phyloP scores from a whole-genome alignment of 2,113 vertebrate genomes.

The Perca flavescens region DNA sequence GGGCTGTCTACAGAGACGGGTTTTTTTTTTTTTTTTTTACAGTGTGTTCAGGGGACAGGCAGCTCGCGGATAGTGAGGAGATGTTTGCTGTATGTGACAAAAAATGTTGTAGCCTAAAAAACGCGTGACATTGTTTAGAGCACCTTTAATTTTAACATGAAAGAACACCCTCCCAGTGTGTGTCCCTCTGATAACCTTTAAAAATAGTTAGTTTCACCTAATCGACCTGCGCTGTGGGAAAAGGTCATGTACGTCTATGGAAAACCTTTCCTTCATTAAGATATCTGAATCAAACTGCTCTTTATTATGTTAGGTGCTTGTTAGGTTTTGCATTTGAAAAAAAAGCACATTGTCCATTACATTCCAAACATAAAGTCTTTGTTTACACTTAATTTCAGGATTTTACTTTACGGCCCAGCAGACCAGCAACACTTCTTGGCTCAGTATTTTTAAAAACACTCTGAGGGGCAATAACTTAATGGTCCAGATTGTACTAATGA shows the following conservation, averaged over 20 bases:
- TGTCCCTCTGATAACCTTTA: not conserved
- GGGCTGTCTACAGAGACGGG: too few relatives aligned
- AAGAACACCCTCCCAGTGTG: not conserved
- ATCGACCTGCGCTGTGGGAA: too few relatives aligned
- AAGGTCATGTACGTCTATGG: too few relatives aligned
- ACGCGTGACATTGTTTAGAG: too few relatives aligned
- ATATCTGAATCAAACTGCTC: not conserved
- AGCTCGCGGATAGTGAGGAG: too few relatives aligned
- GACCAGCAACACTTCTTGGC: conserved; percentile 52
- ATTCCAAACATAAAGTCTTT: not conserved
- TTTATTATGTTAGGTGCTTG: not conserved
- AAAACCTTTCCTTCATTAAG: not conserved
- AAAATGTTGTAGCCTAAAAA: too few relatives aligned
- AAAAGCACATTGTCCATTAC: not conserved
- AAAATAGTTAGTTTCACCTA: too few relatives aligned
- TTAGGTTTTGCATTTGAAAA: not conserved
- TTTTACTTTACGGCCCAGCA: conserved; percentile 47
- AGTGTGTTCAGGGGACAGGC: too few relatives aligned
- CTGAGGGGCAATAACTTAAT: conserved; percentile 67
- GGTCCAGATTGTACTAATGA: conserved; percentile 64
- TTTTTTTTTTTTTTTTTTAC: too few relatives aligned
- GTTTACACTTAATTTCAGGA: conserved; percentile 14
- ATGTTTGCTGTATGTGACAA: too few relatives aligned
- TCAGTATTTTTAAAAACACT: conserved; percentile 57
- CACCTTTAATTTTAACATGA: not conserved